Evolutionary conservation across 1,140 invertebrate species (phyloP), one percentile per base, ranked within the genome.

Genomic region (Neodiprion fabricii): DNA sequence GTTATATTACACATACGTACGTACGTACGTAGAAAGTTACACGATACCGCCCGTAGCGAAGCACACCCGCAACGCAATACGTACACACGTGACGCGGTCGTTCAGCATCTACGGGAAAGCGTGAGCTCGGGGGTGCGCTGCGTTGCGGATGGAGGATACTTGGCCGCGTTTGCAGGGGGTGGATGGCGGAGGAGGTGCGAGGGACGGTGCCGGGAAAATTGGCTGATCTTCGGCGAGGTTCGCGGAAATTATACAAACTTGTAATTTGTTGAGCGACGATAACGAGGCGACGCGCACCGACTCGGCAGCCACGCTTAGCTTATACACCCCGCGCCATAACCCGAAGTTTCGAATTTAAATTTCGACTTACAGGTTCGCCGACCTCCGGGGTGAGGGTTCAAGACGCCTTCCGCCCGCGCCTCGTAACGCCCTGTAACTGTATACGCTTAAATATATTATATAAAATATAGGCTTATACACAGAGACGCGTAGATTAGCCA

Each of bases 181-280:
- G 53, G 50, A 53, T 53, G n/a, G 10, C 50, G n/a, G 8, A 61
- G 53, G 53, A 61, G 53, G 53, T 7, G 5, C 1, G 28, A 40
- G 28, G 28, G 28, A 40, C 28, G 28, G 28, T 40, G 28, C 5
- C 28, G 28, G 28, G 28, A 40, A 17, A 61, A 61, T 61, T 61
- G 53, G 53, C 53, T 61, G 11, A 61, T 17, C 53, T 61, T 61
- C 53, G 11, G n/a, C 53, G 11, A 61, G 53, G 11, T 61, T 17
- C 9, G 11, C 53, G 53, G 53, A 61, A 61, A 61, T 61, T 61
- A 61, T 61, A 61, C 53, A 61, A 61, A 61, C 53, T 61, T 61
- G 11, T 61, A 61, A 61, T 61, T 61, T 61, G 53, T 61, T 61
- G 53, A 17, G n/a, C n/a, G 53, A 61, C 5, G 53, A 61, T 61